A percentile compares a stretch with the other conserved stretches of the same genome.
phyloP scores from a whole-genome alignment of 2,888 invertebrate species.

The Eurois occulta region DNA sequence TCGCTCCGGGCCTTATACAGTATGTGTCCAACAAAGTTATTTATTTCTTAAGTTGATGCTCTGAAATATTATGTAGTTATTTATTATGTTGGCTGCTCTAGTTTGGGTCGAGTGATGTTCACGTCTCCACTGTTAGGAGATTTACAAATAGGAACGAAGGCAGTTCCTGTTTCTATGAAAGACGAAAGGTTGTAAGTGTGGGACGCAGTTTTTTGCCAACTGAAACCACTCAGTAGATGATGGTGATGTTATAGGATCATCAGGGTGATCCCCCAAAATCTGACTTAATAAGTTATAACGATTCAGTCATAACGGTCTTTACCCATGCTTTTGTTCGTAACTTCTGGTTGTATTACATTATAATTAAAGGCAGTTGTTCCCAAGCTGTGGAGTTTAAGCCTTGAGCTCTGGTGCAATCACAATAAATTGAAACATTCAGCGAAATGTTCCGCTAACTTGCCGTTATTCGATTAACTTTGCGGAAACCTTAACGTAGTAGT shows the following conservation, averaged over 20 bases:
- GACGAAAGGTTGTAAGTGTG: not conserved
- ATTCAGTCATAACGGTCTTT: not conserved
- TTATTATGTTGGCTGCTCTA: not conserved
- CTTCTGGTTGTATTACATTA: conserved; percentile 3
- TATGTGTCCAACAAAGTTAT: too few species aligned
- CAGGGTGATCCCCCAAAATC: not conserved
- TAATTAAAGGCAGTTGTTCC: not conserved
- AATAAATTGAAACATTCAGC: conserved; percentile 11
- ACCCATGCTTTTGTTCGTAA: conserved; percentile 7
- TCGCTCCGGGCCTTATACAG: not conserved
- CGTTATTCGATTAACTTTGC: conserved; percentile 10
- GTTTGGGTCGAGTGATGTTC: not conserved
- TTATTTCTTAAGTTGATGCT: too few species aligned
- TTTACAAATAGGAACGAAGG: not conserved
- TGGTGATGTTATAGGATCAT: not conserved
- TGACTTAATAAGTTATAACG: not conserved
- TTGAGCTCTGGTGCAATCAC: conserved; percentile 16
- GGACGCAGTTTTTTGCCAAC: too few species aligned
- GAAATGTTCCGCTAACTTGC: conserved; percentile 14
- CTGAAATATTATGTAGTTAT: not conserved
- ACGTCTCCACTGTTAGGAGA: not conserved
- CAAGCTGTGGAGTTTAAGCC: conserved; percentile 14
- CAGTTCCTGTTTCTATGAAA: not conserved
- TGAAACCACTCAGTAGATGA: not conserved
- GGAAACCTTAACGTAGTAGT: not conserved